Percentiles rank a stretch among this genome's conserved stretches.
Evolutionary conservation across 2,797 vertebrate genomes (phyloP).

Genomic region (Saguinus oedipus): DNA sequence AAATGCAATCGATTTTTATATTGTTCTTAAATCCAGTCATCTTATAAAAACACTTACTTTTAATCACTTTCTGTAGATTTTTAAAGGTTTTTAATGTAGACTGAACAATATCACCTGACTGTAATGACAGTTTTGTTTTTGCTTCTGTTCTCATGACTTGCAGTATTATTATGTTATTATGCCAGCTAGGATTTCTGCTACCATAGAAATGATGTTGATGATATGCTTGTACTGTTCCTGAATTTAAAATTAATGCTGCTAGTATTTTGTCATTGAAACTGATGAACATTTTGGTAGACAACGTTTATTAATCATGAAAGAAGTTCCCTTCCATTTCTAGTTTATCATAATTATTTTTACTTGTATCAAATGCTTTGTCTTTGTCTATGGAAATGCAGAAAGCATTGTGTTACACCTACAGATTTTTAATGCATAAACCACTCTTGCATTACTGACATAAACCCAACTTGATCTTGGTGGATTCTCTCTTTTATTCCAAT

Average conservation of each 20-base stretch:
- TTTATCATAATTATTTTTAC: background rate
- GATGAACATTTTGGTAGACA: background rate
- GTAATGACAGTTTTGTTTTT: background rate
- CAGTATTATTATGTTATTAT: background rate
- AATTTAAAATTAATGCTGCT: background rate
- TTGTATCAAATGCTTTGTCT: background rate
- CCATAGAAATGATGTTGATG: background rate
- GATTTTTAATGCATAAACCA: background rate
- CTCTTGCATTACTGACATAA: background rate
- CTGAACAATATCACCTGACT: background rate
- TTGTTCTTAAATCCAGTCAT: background rate
- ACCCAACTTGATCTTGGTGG: background rate
- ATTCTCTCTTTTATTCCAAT: background rate
- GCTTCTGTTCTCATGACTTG: background rate
- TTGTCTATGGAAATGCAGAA: background rate
- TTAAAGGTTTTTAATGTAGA: background rate
- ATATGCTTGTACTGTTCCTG: background rate
- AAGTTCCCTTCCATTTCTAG: background rate
- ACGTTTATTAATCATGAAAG: background rate
- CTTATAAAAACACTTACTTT: background rate
- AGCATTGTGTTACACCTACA: background rate
- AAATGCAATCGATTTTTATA: background rate
- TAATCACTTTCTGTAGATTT: background rate
- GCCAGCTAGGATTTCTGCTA: background rate
- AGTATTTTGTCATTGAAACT: background rate